A percentile compares a stretch with the other conserved stretches of the same genome.
These are phyloP conservation scores for Numida meleagris DNA, from an alignment of 2,113 vertebrate genomes.

Conservation along the genomic window DNA sequence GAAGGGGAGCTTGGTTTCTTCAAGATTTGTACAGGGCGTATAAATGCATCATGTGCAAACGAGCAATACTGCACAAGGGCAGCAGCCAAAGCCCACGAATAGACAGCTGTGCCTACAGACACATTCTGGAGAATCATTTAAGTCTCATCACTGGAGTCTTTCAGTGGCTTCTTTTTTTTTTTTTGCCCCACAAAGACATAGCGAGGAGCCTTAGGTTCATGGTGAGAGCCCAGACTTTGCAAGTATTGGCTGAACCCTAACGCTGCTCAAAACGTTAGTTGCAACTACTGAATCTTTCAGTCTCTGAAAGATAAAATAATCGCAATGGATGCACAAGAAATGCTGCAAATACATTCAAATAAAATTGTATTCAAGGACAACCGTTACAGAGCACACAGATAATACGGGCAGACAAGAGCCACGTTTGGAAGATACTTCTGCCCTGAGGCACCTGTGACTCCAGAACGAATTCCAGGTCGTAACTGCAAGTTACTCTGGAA, in stretches of 20 bases:
- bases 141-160: background rate
- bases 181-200: background rate
- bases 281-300: background rate
- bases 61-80: background rate
- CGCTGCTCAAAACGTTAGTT: fast-evolving
- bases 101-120: background rate
- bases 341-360: background rate
- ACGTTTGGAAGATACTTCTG: background rate
- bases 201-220: fast-evolving
- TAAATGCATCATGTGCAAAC: background rate
- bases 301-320: background rate
- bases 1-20: background rate
- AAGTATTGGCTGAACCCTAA: background rate
- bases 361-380: background rate
- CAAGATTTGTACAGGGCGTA: background rate
- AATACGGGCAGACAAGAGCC: background rate
- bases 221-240: background rate
- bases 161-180: background rate
- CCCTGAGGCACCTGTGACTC: background rate
- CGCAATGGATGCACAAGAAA: background rate
- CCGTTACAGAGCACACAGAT: background rate
- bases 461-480: background rate
- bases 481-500: background rate
- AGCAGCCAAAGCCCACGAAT: background rate
- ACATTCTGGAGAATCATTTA: background rate